phyloP scores from a whole-genome alignment of 2,797 vertebrate genomes.

The Poecile montanus region DNA sequence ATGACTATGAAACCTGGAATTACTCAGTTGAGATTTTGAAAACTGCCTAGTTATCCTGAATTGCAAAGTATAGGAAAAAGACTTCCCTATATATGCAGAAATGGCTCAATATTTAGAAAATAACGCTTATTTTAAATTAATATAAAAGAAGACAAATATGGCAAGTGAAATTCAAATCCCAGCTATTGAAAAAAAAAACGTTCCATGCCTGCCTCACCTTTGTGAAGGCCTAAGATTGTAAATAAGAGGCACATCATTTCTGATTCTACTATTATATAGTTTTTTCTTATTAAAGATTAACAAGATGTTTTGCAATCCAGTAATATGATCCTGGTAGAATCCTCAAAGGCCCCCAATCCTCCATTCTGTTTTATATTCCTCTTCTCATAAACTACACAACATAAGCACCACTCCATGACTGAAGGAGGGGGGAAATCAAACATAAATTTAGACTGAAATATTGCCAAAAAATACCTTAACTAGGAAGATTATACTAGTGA shows the following conservation, averaged over 20 bases:
- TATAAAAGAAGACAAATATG: neutral
- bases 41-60: neutral
- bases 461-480: neutral
- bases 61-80: neutral
- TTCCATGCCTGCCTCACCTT: fast-evolving
- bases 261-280: neutral
- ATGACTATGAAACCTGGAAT: neutral
- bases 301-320: neutral
- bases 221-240: neutral
- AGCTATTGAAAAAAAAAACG: neutral
- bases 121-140: neutral
- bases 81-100: neutral
- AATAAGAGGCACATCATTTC: neutral
- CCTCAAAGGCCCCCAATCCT: neutral
- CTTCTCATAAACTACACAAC: neutral
- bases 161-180: neutral
- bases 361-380: neutral
- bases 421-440: neutral
- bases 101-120: neutral
- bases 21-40: neutral
- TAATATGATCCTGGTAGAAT: neutral
- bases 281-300: neutral
- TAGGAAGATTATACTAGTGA: neutral
- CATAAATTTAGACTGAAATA: neutral
- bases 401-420: neutral